Base-by-base conservation (phyloP, 2,113 vertebrate species). In the Pelecanus crispus region DNA sequence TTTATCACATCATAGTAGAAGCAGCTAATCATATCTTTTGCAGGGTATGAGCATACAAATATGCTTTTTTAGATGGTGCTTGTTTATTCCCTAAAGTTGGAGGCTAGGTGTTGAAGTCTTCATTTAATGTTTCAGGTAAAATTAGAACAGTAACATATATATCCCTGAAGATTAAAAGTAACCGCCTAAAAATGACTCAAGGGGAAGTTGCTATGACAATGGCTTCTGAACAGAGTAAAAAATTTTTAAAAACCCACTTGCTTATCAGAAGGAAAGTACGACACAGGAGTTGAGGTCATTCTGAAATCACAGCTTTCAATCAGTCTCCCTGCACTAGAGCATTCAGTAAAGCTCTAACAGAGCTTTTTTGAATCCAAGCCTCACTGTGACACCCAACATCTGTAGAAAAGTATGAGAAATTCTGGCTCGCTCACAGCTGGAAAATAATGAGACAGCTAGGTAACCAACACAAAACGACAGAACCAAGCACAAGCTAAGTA, bases 121-220 rank as follows among this genome's bases (percentile, higher is more conserved):
- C 2, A 42, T 89, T 86, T 85, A 94, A 45, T 53, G 80, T 72
- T 91, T 87, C 74, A 50, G 32, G 50, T 90, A 85, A 90, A 95
- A 89, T 82, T 62, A 79, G 53, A 89, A 66, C 38, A 86, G 40
- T 65, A 92, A 72, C 62, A 80, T 3, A 79, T 58, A 61, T 70
- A 89, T 28, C n/a, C 53, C 24, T 73, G 84, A 87, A 88, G 45
- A 2, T 91, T 50, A 81, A 89, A 72, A 91, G 58, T 75, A 94
- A 50, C 52, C 20, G 58, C n/a, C 36, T 81, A 85, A 87, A 89
- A 59, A 81, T 0, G 4, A 53, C 66, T 80, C 28, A 66, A 75
- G 81, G 74, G 58, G 24, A 94, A 94, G 89, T 73, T 97, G 89
- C 81, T 91, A 91, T 89, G 84, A 85, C 92, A 94, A 86, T 94